Evolutionary conservation across 2,888 invertebrate genomes (phyloP).

Genomic region (Bombylius discolor): DNA sequence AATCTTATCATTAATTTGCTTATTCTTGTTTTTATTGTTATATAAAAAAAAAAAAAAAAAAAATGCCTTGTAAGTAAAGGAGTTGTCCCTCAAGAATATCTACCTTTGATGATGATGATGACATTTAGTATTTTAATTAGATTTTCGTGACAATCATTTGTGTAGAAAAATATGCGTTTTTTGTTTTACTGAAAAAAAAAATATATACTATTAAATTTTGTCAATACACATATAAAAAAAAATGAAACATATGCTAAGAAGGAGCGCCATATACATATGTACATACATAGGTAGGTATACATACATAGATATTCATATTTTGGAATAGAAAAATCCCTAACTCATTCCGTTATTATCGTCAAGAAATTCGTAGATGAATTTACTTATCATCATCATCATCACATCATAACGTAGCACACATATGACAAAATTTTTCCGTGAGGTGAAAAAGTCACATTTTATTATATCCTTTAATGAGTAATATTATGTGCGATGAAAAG

Average conservation of each 20-base stretch:
- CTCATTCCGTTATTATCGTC: too few species aligned
- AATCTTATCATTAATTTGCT: constrained; percentile 7
- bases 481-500: constrained; percentile 10
- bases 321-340: too few species aligned
- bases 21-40: background rate
- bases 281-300: background rate
- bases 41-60: background rate
- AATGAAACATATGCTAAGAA: background rate
- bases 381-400: too few species aligned
- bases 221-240: too few species aligned
- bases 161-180: too few species aligned
- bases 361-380: too few species aligned
- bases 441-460: too few species aligned
- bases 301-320: too few species aligned
- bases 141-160: constrained; percentile 13
- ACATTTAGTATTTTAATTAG: constrained; percentile 9
- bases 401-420: too few species aligned
- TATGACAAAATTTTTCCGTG: too few species aligned
- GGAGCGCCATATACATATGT: background rate
- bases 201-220: too few species aligned
- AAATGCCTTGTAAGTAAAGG: background rate
- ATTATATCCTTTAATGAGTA: constrained; percentile 11
- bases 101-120: background rate
- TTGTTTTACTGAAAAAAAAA: too few species aligned
- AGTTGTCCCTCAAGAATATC: background rate